A percentile compares a stretch with the other conserved stretches of the same genome.
phyloP scores from a whole-genome alignment of 2,113 vertebrate species.

The Struthio camelus region DNA sequence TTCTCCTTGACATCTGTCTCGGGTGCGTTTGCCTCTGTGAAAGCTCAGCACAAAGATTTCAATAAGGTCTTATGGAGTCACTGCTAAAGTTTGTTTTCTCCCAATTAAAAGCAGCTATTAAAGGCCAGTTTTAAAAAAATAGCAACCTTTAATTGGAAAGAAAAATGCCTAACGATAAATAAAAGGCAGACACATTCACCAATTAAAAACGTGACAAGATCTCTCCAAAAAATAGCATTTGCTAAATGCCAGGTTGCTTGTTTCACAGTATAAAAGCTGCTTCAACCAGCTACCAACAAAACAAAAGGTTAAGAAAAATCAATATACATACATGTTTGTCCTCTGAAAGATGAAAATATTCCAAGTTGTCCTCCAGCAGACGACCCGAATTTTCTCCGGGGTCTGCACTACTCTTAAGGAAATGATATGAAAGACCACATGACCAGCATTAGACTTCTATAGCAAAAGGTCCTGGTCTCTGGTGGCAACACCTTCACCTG shows the following conservation, averaged over 20 bases:
- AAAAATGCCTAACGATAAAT: constrained; percentile 59
- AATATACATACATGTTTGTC: constrained; percentile 31
- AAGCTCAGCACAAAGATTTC: constrained; percentile 35
- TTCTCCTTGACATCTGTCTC: not conserved
- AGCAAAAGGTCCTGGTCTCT: not conserved
- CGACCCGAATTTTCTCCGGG: not conserved
- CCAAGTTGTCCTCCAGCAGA: not conserved
- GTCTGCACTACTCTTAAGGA: not conserved
- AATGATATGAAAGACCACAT: not conserved
- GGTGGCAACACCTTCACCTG: not conserved
- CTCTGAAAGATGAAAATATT: not conserved
- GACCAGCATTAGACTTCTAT: not conserved
- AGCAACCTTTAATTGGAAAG: constrained; percentile 67
- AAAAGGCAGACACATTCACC: constrained; percentile 62
- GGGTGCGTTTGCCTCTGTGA: not conserved
- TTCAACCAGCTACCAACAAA: constrained; percentile 33
- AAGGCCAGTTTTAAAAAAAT: constrained; percentile 39
- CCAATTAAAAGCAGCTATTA: constrained; percentile 74
- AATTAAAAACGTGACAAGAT: constrained; percentile 76
- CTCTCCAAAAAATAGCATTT: constrained; percentile 48
- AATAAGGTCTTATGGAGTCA: constrained; percentile 39
- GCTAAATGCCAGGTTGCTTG: constrained; percentile 64
- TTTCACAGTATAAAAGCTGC: constrained; percentile 50
- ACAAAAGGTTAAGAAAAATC: constrained; percentile 68
- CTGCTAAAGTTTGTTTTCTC: constrained; percentile 57